Percentiles rank a stretch among this genome's conserved stretches.
Evolutionary conservation across 2,888 invertebrate species (phyloP).

Genomic region (Dryomyza anilis): DNA sequence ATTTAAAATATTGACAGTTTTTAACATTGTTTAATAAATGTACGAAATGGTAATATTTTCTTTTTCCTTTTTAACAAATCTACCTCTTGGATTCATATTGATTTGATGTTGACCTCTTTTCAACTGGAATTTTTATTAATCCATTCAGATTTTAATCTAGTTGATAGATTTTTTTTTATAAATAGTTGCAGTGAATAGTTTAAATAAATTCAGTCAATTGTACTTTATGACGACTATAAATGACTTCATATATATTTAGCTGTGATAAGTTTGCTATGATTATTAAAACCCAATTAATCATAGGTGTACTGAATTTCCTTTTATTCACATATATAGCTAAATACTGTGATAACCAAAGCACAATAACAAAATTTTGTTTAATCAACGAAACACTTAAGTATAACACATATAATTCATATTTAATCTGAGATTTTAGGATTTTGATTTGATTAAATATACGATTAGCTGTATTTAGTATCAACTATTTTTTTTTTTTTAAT

Average conservation of each 20-base stretch:
- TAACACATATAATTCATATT: slow-evolving; percentile 9
- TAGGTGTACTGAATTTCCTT: not conserved
- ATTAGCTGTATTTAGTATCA: not conserved
- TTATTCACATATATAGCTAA: not conserved
- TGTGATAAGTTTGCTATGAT: not conserved
- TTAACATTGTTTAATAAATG: no score
- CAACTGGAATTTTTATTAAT: no score
- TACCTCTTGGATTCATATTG: no score
- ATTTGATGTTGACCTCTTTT: no score
- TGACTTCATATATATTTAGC: not conserved
- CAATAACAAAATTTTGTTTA: not conserved
- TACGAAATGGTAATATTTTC: no score
- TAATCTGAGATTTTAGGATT: slow-evolving; percentile 9
- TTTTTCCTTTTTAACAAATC: no score
- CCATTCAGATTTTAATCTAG: no score
- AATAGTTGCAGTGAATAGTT: no score
- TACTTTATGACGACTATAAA: no score
- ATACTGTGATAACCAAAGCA: not conserved
- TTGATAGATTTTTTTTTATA: no score
- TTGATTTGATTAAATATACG: slow-evolving; percentile 10
- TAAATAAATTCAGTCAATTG: no score
- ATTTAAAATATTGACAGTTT: no score
- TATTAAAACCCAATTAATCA: slow-evolving; percentile 7
- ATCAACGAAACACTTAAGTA: slow-evolving; percentile 5
- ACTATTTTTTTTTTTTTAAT: not conserved